Percentiles rank a stretch among this genome's conserved stretches.
phyloP scores from a whole-genome alignment of 2,797 vertebrate species.

The Micropoecilia bifurca region DNA sequence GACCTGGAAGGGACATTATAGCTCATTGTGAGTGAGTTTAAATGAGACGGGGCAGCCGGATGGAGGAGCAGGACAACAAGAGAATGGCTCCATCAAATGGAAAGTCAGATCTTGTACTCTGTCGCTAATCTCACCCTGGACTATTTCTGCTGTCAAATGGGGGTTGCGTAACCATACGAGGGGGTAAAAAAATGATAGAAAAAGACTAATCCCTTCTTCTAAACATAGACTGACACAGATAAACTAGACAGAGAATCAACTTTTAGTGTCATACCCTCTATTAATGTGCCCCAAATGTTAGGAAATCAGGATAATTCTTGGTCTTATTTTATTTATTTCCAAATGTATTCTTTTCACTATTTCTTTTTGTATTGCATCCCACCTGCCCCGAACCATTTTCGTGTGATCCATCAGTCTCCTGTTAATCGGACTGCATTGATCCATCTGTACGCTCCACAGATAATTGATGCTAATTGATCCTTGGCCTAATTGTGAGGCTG shows the following conservation, averaged over 20 bases:
- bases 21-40: slow-evolving; percentile 22
- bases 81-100: slow-evolving; percentile 28
- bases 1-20: slow-evolving; percentile 22
- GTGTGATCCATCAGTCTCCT: slow-evolving; percentile 64
- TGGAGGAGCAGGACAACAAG: not conserved
- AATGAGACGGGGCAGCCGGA: slow-evolving; percentile 5
- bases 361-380: slow-evolving; percentile 15
- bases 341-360: not conserved
- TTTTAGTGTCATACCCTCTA: not conserved
- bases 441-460: slow-evolving; percentile 42
- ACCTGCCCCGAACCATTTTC: slow-evolving; percentile 23
- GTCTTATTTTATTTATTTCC: slow-evolving; percentile 19
- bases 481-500: slow-evolving; percentile 48
- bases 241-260: slow-evolving; percentile 15
- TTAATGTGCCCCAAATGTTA: not conserved
- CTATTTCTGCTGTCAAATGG: slow-evolving; percentile 49
- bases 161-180: slow-evolving; percentile 63
- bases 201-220: slow-evolving; percentile 61
- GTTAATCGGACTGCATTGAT: slow-evolving; percentile 42
- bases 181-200: slow-evolving; percentile 47
- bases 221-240: slow-evolving; percentile 60
- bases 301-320: not conserved
- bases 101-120: slow-evolving; percentile 31
- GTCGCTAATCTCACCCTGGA: slow-evolving; percentile 52
- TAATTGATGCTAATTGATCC: slow-evolving; percentile 74